Conservation (phyloP, 1,140 invertebrate genomes). For the Bombus breviceps region DNA sequence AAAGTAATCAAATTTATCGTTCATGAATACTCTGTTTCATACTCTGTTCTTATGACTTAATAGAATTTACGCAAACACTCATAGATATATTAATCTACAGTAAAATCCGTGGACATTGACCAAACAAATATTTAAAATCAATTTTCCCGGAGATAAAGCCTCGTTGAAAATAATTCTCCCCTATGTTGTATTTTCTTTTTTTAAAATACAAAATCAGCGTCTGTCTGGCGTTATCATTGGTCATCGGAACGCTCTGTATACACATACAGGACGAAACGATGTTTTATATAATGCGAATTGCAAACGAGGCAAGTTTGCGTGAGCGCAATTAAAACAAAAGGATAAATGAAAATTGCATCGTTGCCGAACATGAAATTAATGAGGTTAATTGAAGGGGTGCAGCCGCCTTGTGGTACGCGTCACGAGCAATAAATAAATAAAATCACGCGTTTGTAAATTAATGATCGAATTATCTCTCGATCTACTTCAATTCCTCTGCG, state of each 20-base stretch:
- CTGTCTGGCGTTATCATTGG: no score
- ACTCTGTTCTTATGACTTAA: no score
- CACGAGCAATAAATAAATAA: slow-evolving; percentile 6
- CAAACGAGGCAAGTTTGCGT: neutral
- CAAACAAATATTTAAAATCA: neutral
- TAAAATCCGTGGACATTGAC: neutral
- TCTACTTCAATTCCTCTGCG: neutral
- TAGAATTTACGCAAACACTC: no score
- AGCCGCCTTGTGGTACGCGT: neutral
- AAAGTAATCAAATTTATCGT: no score
- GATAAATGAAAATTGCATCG: slow-evolving; percentile 5
- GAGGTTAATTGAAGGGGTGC: slow-evolving; percentile 10
- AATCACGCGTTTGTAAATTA: slow-evolving; percentile 1
- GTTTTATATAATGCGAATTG: slow-evolving; percentile 1
- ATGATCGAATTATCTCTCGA: slow-evolving; percentile 3
- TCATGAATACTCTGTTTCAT: no score
- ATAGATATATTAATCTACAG: no score
- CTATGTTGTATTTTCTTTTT: no score
- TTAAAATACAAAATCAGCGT: no score
- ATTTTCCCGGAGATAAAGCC: neutral
- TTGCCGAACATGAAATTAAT: neutral
- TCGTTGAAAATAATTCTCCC: no score
- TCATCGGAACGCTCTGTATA: no score
- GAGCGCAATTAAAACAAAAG: slow-evolving; percentile 24
- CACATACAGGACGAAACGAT: neutral